Evolutionary conservation across 1,140 invertebrate species (phyloP), one percentile per base, ranked within the genome.

Genomic region (Phthorimaea operculella): DNA sequence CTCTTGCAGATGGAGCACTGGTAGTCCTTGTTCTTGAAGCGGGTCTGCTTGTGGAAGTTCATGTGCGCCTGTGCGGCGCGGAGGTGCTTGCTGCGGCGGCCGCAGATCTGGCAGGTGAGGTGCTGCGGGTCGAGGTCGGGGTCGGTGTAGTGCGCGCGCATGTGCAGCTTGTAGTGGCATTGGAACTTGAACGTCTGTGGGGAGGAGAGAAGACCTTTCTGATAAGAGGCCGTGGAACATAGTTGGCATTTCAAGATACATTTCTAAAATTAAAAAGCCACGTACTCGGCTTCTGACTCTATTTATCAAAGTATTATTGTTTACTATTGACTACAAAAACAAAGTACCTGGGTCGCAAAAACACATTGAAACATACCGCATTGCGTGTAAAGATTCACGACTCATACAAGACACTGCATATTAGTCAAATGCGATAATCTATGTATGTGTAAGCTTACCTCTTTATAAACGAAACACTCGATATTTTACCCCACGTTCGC

Each of bases 21-120:
- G 60, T 85, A 86, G 66, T 85, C 79, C 28, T 79, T 79, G 59
- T 63, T 77, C 48, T 79, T 64, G 59, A 85, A 85, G 16, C 82
- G 76, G 0, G 80, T 83, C 50, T 85, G 74, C 33, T 82, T 85
- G 64, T 87, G 85, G 69, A 64, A 87, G 54, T 79, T 85, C 78
- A 85, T 82, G 52, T 87, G 85, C 14, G 72, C 72, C 54, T 79
- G 76, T 15, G 82, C 82, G 6, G 83, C 83, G 12, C 85, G 78
- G 4, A 87, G 59, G 55, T 86, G 79, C 54, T 86, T 86, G 60
- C 79, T 84, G 52, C 62, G 69, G 33, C 79, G 72, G 18, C 76
- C 72, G 63, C 85, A 87, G 17, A 85, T 78, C 15, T 63, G 45
- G 60, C 85, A 87, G 5, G 74, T 82, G 16, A 86, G 74, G 28